Evolutionary conservation across 2,888 invertebrate species (phyloP).

Genomic region (Eupeodes latifasciatus): DNA sequence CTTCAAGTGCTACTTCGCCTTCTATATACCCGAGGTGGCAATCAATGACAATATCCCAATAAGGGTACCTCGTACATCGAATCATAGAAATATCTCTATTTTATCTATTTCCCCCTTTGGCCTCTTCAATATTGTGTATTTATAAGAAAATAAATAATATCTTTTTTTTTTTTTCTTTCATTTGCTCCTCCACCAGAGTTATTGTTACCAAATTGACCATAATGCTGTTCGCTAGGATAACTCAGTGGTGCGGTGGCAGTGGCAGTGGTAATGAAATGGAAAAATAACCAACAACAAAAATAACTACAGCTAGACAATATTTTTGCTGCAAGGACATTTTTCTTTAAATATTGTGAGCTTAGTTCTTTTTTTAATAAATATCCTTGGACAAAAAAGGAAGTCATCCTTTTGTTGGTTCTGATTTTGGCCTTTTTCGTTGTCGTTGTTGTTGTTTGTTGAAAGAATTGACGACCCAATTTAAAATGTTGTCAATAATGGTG

Average conservation of each 20-base stretch:
- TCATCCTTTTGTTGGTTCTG: not conserved
- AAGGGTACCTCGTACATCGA: not conserved
- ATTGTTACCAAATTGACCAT: constrained; percentile 66
- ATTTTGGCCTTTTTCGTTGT: not conserved
- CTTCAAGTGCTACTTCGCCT: constrained; percentile 56
- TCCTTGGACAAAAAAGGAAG: constrained; percentile 25
- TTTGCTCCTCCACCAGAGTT: constrained; percentile 41
- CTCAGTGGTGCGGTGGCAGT: constrained; percentile 22
- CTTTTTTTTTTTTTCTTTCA: constrained; percentile 50
- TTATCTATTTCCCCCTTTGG: not conserved
- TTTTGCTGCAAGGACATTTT: constrained; percentile 20
- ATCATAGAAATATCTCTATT: constrained; percentile 33
- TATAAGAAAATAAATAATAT: constrained; percentile 55
- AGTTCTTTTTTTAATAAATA: not conserved
- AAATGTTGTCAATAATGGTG: constrained; percentile 57
- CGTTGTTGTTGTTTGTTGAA: not conserved
- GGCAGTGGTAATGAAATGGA: constrained; percentile 24
- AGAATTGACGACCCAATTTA: constrained; percentile 34
- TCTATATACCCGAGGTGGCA: constrained; percentile 36
- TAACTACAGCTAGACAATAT: not conserved
- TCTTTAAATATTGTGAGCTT: constrained; percentile 30
- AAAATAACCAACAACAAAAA: constrained; percentile 29
- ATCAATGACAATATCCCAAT: constrained; percentile 31
- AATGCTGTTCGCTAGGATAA: constrained; percentile 40
- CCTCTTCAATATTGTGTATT: constrained; percentile 11